Evolutionary conservation across 2,888 invertebrate species (phyloP), one percentile per base, ranked within the genome.

Genomic region (Tachina lurida): DNA sequence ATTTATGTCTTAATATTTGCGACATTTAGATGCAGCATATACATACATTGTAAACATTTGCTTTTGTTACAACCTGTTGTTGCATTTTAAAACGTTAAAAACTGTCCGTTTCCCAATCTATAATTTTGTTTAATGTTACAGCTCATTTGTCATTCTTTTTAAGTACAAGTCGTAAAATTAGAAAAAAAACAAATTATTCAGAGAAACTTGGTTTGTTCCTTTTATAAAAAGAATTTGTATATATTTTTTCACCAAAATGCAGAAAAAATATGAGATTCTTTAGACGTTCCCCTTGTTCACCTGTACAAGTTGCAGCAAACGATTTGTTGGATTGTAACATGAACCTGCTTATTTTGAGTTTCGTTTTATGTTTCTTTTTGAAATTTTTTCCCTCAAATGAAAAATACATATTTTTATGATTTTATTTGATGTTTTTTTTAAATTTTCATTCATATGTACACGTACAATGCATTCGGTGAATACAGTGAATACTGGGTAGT

Each of bases 141-240:
- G 68, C 83, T 86, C 83, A 86, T 83, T 83, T 86, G 79, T 83
- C 86, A 80, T 86, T 83, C 79, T 39, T 80, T 76, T 80, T 68
- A 83, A 80, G 83, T 83, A 83, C 79, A 83, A 83, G 79, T 68
- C 79, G 67, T 80, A 63, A 83, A 82, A 71, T 78, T 65, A 3
- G 19, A 65, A 49, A 47, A 43, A 52, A 12, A 12, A 31, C 45
- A 47, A 70, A 68, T 68, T 81, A 58, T 19, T 62, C 8, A 52
- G 39, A 67, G 73, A 68, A 70, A 49, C n/a, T 39, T 22, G 9
- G 3, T 41, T 60, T 54, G n/a, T 31, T 43, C 43, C 49, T 49
- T 31, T 56, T 10, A 17, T 17, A 13, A 67, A 19, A 49, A 41
- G 8, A 62, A 60, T 68, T 52, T 76, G 31, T 31, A 4, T 70